These are phyloP conservation scores for Oligia fasciuncula DNA, from an alignment of 2,888 invertebrate species.

Conservation along the genomic window DNA sequence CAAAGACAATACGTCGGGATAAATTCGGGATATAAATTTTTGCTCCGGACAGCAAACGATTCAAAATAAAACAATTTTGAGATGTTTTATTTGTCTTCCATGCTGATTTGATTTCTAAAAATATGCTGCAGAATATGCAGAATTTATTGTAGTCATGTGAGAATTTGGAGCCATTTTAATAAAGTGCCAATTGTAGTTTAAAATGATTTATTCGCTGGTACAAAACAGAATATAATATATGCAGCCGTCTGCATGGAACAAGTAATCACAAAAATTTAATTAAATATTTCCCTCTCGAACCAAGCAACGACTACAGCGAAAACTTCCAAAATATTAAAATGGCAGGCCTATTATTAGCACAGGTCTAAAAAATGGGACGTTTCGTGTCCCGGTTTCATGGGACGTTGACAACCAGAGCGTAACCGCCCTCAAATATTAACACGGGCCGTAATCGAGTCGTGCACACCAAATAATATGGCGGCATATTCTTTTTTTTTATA, in stretches of 20 bases:
- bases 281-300: not conserved
- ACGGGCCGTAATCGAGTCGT: conserved; percentile 46
- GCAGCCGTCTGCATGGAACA: not conserved
- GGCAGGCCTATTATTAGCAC: conserved; percentile 32
- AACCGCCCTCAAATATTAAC: conserved; percentile 55
- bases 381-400: conserved; percentile 44
- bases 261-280: not conserved
- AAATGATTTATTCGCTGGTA: conserved; percentile 3
- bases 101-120: conserved; percentile 42
- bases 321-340: conserved; percentile 40
- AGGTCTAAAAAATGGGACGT: conserved; percentile 46
- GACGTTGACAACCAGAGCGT: conserved; percentile 39
- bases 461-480: conserved; percentile 32
- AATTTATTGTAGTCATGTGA: conserved; percentile 3
- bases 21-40: conserved; percentile 50
- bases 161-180: conserved; percentile 23
- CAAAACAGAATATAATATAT: conserved; percentile 1
- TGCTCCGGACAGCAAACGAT: conserved; percentile 15
- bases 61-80: conserved; percentile 13
- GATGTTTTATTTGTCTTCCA: conserved; percentile 42
- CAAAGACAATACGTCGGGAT: conserved; percentile 45
- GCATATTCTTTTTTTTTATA: conserved; percentile 19
- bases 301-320: conserved; percentile 12
- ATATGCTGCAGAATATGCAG: not conserved
- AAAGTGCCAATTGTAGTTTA: conserved; percentile 19